Base-by-base conservation (phyloP, 1,140 invertebrate species). In the Prorops nasuta region DNA sequence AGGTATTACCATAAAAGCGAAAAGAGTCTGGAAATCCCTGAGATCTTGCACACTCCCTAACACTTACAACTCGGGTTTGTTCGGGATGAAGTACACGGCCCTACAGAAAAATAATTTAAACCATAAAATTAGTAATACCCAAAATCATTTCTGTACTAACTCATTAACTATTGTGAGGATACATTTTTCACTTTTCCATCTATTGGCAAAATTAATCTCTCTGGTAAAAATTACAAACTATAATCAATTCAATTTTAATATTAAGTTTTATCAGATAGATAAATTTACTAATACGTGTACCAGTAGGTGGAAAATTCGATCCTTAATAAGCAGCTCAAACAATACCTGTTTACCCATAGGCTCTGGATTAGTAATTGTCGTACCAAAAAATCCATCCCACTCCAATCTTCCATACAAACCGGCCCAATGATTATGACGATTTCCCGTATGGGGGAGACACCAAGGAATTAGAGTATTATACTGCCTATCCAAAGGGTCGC, bases 391-490 rank as follows among this genome's bases (percentile, higher is more conserved):
- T 10, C 90, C 91, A 64, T 91, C 83, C 90, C 90, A 93, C 47
- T 88, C 85, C 1, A 94, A 66, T 44, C 92, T 80, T 1, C 91
- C 83, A 51, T 85, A 86, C 22, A 84, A 75, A 1, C 83, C 84
- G 0, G 89, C 83, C 92, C 92, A 95, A 74, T 94, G 79, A 73
- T 92, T 91, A 71, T 94, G 89, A 18, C 91, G 72, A 72, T 93
- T 91, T 19, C 83, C 89, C 1, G 92, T 94, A 69, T 94, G 92
- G 17, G 91, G 91, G 46, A 94, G 77, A 70, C 91, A 94, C 92
- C 92, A 95, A 1, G 92, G 92, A 43, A 95, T 90, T 24, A 94
- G 69, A 1, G 92, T 94, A 70, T 91, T 89, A 64, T 86, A 86
- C 77, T 94, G 92, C 41, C 84, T 83, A 71, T 91, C 88, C 54